These are phyloP conservation scores for Hypsopygia costalis DNA, from an alignment of 2,888 invertebrate species.

Conservation along the genomic window DNA sequence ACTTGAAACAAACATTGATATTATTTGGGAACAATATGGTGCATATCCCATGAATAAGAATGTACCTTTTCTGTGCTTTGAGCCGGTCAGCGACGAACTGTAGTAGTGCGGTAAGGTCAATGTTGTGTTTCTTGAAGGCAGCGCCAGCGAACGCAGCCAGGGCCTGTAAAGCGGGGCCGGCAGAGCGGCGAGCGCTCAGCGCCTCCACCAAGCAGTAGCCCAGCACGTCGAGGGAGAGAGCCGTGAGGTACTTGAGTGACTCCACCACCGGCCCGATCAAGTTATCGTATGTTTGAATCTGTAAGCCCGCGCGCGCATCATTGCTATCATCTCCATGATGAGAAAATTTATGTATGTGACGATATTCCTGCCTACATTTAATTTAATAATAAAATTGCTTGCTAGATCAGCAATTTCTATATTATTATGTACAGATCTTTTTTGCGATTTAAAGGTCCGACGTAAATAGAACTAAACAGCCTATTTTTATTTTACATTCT, in stretches of 20 bases:
- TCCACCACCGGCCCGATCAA: constrained; percentile 98
- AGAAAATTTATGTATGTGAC: no score
- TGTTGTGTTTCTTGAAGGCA: constrained; percentile 97
- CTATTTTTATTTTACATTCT: no score
- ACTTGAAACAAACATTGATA: no score
- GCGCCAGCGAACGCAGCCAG: constrained; percentile 97
- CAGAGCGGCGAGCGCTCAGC: constrained; percentile 59
- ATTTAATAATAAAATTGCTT: no score
- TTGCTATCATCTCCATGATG: no score
- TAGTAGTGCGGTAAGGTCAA: constrained; percentile 96
- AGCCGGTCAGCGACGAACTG: constrained; percentile 99
- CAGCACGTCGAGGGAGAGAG: constrained; percentile 96
- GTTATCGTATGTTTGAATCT: constrained; percentile 97
- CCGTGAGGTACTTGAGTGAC: constrained; percentile 96
- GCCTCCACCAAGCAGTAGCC: constrained; percentile 98
- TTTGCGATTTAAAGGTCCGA: no score
- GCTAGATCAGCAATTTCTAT: no score
- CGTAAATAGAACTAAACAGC: no score
- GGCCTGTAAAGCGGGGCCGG: constrained; percentile 84
- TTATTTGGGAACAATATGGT: no score
- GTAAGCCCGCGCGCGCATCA: constrained; percentile 28
- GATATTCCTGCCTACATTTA: no score
- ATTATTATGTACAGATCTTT: no score
- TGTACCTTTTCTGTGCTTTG: constrained; percentile 96
- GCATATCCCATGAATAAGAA: no score